phyloP scores from a whole-genome alignment of 1,140 invertebrate species.

The Macrocentrus cingulum region DNA sequence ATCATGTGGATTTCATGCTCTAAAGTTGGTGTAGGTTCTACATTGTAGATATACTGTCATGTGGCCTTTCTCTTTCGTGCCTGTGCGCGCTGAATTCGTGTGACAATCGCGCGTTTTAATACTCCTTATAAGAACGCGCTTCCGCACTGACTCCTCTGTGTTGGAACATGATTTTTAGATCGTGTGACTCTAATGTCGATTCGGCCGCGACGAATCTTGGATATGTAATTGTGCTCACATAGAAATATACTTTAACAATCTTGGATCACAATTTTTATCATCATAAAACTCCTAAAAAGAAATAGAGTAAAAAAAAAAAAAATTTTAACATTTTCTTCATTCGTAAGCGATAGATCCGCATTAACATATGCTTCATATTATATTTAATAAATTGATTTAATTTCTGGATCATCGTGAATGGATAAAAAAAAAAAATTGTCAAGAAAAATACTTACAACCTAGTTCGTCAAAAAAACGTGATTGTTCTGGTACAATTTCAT shows the following conservation, averaged over 20 bases:
- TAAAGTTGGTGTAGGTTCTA: no score
- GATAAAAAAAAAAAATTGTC: slow-evolving; percentile 9
- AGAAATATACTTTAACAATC: slow-evolving; percentile 12
- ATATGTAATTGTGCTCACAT: background rate
- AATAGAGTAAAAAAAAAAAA: background rate
- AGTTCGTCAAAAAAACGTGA: slow-evolving; percentile 63
- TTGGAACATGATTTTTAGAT: slow-evolving; percentile 28
- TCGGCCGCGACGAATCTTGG: slow-evolving; percentile 25
- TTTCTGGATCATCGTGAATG: background rate
- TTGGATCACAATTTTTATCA: background rate
- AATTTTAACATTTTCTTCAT: background rate
- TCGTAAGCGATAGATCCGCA: background rate
- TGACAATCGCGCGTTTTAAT: slow-evolving; percentile 3
- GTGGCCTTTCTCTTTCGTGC: background rate
- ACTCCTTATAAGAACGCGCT: background rate
- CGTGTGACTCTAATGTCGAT: slow-evolving; percentile 34
- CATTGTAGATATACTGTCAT: no score
- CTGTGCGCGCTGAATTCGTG: slow-evolving; percentile 5
- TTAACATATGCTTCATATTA: slow-evolving; percentile 6
- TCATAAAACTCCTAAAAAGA: background rate
- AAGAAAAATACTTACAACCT: slow-evolving; percentile 58
- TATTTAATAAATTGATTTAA: background rate
- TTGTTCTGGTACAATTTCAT: slow-evolving; percentile 39
- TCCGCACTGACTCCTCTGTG: background rate
- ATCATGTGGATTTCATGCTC: no score